phyloP scores from a whole-genome alignment of 1,140 invertebrate species.

The Arion vulgaris region DNA sequence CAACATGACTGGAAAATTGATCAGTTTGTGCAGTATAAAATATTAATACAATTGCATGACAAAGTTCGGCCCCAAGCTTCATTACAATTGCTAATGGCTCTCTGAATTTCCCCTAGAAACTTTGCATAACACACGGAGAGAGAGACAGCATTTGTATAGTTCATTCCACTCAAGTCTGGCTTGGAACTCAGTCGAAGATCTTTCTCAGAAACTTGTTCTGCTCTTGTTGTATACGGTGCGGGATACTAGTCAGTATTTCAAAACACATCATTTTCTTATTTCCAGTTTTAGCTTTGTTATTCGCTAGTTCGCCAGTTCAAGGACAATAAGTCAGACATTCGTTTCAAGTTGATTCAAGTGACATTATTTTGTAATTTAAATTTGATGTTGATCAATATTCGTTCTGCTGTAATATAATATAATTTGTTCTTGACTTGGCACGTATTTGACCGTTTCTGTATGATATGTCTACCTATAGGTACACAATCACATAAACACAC shows the following conservation, averaged over 20 bases:
- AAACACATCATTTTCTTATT: not conserved
- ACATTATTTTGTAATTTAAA: not conserved
- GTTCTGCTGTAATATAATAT: too few species aligned
- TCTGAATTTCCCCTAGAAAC: constrained; percentile 39
- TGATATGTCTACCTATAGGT: too few species aligned
- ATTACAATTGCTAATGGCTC: constrained; percentile 50
- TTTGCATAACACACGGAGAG: constrained; percentile 45
- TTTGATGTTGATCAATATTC: too few species aligned
- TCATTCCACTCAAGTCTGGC: constrained; percentile 30
- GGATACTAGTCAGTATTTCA: not conserved
- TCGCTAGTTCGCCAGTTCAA: not conserved
- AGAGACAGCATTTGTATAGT: constrained; percentile 15
- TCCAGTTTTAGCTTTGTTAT: too few species aligned
- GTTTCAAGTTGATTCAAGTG: not conserved
- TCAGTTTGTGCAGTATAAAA: constrained; percentile 49
- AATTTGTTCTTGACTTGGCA: too few species aligned
- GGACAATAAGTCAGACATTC: not conserved
- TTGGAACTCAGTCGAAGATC: constrained; percentile 13
- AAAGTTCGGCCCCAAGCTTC: constrained; percentile 36
- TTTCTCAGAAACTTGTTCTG: constrained; percentile 3
- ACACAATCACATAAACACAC: too few species aligned
- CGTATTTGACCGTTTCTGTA: too few species aligned
- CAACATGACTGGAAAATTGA: constrained; percentile 26
- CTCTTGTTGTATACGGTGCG: not conserved
- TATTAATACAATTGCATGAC: constrained; percentile 52